phyloP scores from a whole-genome alignment of 1,140 invertebrate species.

The Eufriesea mexicana region DNA sequence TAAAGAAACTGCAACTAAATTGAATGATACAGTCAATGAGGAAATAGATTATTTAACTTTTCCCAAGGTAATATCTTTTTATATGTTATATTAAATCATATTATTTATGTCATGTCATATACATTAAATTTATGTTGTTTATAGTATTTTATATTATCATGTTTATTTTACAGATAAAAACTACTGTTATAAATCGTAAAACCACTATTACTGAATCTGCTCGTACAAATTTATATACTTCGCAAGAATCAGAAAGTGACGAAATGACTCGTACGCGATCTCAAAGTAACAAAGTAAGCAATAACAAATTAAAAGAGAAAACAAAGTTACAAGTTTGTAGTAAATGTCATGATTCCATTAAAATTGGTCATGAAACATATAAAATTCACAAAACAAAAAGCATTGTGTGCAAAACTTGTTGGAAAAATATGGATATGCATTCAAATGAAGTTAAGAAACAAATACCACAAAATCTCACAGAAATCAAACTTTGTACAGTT shows the following conservation, averaged over 20 bases:
- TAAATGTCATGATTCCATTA: slow-evolving; percentile 64
- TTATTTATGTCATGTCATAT: background rate
- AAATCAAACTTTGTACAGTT: slow-evolving; percentile 73
- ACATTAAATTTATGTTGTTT: background rate
- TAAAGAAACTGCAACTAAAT: slow-evolving; percentile 60
- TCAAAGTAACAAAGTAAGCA: background rate
- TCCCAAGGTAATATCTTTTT: slow-evolving; percentile 70
- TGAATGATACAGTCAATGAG: slow-evolving; percentile 57
- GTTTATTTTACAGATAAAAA: slow-evolving; percentile 66
- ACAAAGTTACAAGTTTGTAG: slow-evolving; percentile 58
- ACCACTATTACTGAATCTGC: slow-evolving; percentile 68
- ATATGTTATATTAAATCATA: background rate
- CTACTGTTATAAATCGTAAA: slow-evolving; percentile 73
- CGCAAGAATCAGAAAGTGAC: slow-evolving; percentile 67
- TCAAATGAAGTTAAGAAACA: slow-evolving; percentile 35
- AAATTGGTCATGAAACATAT: slow-evolving; percentile 67
- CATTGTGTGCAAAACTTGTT: slow-evolving; percentile 76
- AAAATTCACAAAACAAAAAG: slow-evolving; percentile 69
- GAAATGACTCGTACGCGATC: background rate
- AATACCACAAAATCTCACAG: background rate
- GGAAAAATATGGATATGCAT: slow-evolving; percentile 66
- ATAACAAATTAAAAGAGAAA: background rate
- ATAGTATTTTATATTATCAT: background rate
- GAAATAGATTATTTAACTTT: slow-evolving; percentile 61
- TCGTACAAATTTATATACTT: slow-evolving; percentile 52